Evolutionary conservation across 2,113 vertebrate species (phyloP).

Genomic region (Myotis yumanensis): DNA sequence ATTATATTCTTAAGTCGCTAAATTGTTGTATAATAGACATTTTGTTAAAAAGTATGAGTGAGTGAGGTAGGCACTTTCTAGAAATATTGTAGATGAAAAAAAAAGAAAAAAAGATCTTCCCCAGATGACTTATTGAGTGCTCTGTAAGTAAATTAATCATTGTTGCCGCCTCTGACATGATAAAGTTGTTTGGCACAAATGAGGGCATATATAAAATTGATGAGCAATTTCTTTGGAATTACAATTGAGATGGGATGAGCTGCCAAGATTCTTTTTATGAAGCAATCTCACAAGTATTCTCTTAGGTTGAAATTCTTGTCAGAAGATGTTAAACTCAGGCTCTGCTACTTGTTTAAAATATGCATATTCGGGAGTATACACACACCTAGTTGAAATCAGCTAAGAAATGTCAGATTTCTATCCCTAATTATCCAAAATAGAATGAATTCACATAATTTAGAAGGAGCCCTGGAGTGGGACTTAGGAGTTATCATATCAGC

Average conservation of each 20-base stretch:
- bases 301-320: slow-evolving; percentile 51
- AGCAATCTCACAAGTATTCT: slow-evolving; percentile 43
- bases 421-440: slow-evolving; percentile 9
- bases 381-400: slow-evolving; percentile 23
- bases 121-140: slow-evolving; percentile 35
- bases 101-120: neutral
- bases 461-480: neutral
- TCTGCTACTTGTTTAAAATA: slow-evolving; percentile 51
- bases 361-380: neutral
- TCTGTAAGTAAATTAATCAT: slow-evolving; percentile 45
- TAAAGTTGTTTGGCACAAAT: slow-evolving; percentile 60
- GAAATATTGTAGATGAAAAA: neutral
- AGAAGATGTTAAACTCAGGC: slow-evolving; percentile 44
- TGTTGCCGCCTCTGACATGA: slow-evolving; percentile 1
- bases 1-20: neutral
- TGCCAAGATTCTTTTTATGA: slow-evolving; percentile 53
- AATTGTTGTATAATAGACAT: neutral
- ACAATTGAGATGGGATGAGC: slow-evolving; percentile 28
- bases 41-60: slow-evolving; percentile 31
- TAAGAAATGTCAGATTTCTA: slow-evolving; percentile 19
- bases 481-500: neutral
- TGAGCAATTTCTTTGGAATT: slow-evolving; percentile 62
- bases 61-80: neutral
- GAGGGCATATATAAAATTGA: slow-evolving; percentile 59
- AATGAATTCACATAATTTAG: slow-evolving; percentile 4